These are phyloP conservation scores for Nanorana parkeri DNA, from an alignment of 2,113 vertebrate species.

Conservation along the genomic window DNA sequence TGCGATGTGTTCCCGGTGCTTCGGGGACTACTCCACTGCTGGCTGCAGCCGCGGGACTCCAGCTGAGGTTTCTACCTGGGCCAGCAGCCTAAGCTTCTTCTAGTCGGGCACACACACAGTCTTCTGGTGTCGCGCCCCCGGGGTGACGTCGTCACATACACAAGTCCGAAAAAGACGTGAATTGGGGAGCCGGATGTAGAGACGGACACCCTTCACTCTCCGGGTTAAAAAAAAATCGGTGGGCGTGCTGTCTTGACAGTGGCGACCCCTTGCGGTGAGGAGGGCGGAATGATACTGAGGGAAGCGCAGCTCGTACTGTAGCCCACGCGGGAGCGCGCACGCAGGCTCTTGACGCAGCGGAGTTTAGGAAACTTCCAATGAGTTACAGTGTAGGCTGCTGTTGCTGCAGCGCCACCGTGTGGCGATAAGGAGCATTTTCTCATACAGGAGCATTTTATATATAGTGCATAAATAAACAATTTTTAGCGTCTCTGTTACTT, in stretches of 20 bases:
- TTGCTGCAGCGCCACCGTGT: background rate
- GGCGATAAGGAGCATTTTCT: background rate
- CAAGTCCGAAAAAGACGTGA: conserved; percentile 54
- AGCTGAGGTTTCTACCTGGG: too few species aligned
- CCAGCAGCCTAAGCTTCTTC: background rate
- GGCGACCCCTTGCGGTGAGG: conserved; percentile 41
- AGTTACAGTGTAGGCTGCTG: background rate
- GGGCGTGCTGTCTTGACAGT: background rate
- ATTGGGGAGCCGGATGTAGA: conserved; percentile 47
- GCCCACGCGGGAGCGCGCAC: background rate
- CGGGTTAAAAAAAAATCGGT: background rate
- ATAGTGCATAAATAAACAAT: too few species aligned
- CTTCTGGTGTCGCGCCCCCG: conserved; percentile 15
- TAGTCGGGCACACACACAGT: background rate
- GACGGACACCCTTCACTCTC: conserved; percentile 28
- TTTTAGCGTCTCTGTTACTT: too few species aligned
- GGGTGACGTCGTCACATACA: conserved; percentile 53
- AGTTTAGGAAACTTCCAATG: background rate
- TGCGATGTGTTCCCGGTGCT: background rate
- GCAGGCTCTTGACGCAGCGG: background rate
- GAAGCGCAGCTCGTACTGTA: background rate
- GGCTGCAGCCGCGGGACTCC: background rate
- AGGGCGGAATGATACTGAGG: background rate
- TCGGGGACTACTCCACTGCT: background rate
- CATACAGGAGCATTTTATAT: too few species aligned